These are phyloP conservation scores for Pygoscelis antarcticus DNA, from an alignment of 2,113 vertebrate genomes.

Conservation along the genomic window DNA sequence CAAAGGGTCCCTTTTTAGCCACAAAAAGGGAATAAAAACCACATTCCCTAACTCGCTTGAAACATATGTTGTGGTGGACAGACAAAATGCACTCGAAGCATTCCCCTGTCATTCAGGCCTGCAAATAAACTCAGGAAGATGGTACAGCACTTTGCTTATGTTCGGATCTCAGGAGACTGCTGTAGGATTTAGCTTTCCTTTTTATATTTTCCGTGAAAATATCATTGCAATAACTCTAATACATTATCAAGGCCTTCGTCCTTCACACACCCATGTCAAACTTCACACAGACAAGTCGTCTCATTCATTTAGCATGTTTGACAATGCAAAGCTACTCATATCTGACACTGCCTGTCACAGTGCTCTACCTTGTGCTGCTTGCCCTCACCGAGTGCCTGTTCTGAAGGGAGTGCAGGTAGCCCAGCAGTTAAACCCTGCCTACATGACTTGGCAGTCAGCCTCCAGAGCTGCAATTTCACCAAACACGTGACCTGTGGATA, in stretches of 20 bases:
- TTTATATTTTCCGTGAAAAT: neutral
- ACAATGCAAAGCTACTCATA: neutral
- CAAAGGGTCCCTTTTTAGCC: neutral
- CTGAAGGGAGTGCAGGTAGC: neutral
- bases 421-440: neutral
- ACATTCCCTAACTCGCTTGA: neutral
- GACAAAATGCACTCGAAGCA: neutral
- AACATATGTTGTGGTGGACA: neutral
- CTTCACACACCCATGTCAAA: neutral
- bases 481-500: neutral
- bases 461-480: neutral
- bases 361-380: neutral
- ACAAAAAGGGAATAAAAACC: neutral
- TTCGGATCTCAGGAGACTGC: neutral
- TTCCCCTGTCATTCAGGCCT: neutral
- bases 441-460: neutral
- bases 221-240: neutral
- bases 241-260: neutral
- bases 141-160: fast-evolving
- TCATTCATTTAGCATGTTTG: neutral
- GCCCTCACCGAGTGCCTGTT: neutral
- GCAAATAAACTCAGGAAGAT: neutral
- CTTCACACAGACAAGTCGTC: neutral
- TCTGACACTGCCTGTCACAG: neutral
- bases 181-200: neutral